A percentile compares a stretch with the other conserved stretches of the same genome.
Evolutionary conservation across 23 tunicate genomes (phyloP).

Genomic region (Ascidia mentula): DNA sequence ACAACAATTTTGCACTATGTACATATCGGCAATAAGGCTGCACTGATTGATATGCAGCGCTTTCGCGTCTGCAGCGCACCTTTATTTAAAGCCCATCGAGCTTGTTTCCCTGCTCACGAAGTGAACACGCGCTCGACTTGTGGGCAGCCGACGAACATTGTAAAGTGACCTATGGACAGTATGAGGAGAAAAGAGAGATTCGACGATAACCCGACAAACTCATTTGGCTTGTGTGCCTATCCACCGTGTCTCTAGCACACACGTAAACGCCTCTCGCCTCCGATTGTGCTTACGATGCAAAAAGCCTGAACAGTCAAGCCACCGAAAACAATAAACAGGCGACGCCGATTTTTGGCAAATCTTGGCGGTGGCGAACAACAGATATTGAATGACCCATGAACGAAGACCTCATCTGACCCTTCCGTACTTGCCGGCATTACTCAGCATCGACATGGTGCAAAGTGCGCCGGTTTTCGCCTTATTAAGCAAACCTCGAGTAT

Average conservation of each 20-base stretch:
- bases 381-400: neutral
- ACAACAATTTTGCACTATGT: too few species aligned
- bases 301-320: too few species aligned
- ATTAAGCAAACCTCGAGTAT: too few species aligned
- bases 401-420: neutral
- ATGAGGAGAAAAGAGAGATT: slow-evolving; percentile 7
- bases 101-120: neutral
- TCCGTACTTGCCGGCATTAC: neutral
- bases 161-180: neutral
- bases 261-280: neutral
- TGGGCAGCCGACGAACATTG: neutral
- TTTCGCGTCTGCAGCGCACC: too few species aligned
- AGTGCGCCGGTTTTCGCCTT: neutral
- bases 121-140: slow-evolving; percentile 1
- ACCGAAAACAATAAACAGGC: too few species aligned
- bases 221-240: neutral
- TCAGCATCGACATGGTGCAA: slow-evolving; percentile 5
- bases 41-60: too few species aligned
- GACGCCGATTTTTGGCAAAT: neutral
- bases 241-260: neutral
- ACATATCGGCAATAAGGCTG: too few species aligned
- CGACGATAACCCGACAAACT: neutral
- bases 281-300: neutral
- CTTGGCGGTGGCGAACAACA: neutral
- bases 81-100: too few species aligned